Evolutionary conservation across 2,888 invertebrate genomes (phyloP), one percentile per base, ranked within the genome.

Genomic region (Drosophila kanekoi): DNA sequence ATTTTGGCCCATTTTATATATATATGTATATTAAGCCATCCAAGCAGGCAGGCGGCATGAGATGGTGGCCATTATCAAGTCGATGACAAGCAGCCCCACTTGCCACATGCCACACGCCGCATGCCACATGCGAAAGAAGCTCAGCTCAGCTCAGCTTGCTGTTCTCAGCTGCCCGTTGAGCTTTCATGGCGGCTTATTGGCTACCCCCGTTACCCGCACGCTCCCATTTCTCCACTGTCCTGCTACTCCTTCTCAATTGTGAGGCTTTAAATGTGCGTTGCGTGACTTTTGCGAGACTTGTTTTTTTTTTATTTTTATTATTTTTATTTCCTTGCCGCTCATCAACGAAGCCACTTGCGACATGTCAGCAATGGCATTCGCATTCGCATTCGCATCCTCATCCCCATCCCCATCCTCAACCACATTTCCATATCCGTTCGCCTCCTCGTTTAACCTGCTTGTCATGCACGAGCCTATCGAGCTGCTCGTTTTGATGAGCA

Each of bases 341-440:
- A 82, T 79, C 79, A 81, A 72, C 69, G 77, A 64, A 63, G 74
- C 66, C 53, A 81, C 72, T 79, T 77, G 81, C 76, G 67, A 59
- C 63, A 72, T 78, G 79, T 59, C 63, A 58, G 51, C 68, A 64
- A 57, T 61, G 66, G 43, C 79, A 66, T 53, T 54, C 60, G 38
- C 62, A 66, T 65, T 63, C 62, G 47, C 52, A 57, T 72, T 58
- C 37, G n/a, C 68, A 41, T 71, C 33, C 52, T 14, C 48, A 37
- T 52, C 41, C 41, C 2, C 11, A 40, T 40, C 10, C 45, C 23
- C 59, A 56, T 62, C 41, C 58, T 13, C 48, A 52, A 43, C n/a
- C 52, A 37, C 51, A 49, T 54, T 14, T 33, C 28, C 44, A 20
- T 48, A 11, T 33, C 41, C 18, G 1, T 14, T 18, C 38, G 37